These are phyloP conservation scores for Microctenopoma stevenorrisi DNA, from an alignment of 2,797 vertebrate genomes.

Conservation along the genomic window DNA sequence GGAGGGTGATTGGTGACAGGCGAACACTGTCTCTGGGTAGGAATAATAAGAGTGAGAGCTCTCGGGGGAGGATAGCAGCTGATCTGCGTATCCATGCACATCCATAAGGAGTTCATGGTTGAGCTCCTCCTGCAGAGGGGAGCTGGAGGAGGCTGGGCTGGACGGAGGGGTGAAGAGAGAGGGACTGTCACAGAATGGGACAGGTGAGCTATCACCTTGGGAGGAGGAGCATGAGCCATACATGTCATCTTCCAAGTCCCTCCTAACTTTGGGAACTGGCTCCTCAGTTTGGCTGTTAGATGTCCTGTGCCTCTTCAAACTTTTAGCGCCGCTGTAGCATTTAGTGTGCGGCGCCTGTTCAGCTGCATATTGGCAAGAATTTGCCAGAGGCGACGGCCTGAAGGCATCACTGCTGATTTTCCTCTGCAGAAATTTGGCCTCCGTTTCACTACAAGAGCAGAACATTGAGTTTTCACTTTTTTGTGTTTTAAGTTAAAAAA, in stretches of 20 bases:
- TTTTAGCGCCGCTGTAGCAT: conserved; percentile 14
- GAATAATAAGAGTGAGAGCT: conserved; percentile 66
- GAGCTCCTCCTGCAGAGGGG: conserved; percentile 66
- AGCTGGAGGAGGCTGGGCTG: conserved; percentile 78
- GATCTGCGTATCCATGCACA: conserved; percentile 59
- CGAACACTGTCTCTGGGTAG: conserved; percentile 45
- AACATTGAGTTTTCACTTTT: conserved; percentile 5
- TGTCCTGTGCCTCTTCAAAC: conserved; percentile 69
- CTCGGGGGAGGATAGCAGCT: conserved; percentile 67
- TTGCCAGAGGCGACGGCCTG: conserved; percentile 34
- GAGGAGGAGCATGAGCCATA: conserved; percentile 28
- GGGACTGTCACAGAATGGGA: conserved; percentile 40
- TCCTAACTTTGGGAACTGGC: conserved; percentile 32
- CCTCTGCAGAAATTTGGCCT: conserved; percentile 76
- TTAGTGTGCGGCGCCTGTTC: conserved; percentile 35
- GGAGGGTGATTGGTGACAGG: conserved; percentile 55
- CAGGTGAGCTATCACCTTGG: conserved; percentile 51
- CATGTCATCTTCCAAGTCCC: conserved; percentile 39
- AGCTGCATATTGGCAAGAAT: conserved; percentile 23
- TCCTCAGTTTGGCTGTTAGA: conserved; percentile 55
- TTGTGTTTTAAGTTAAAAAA: background rate
- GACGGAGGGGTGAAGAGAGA: conserved; percentile 78
- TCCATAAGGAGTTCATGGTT: conserved; percentile 70
- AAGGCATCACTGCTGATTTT: conserved; percentile 63
- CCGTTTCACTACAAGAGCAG: conserved; percentile 73